Percentiles rank a stretch among this genome's conserved stretches.
These are phyloP conservation scores for Dinomys branickii DNA, from an alignment of 2,113 vertebrate genomes.

Conservation along the genomic window DNA sequence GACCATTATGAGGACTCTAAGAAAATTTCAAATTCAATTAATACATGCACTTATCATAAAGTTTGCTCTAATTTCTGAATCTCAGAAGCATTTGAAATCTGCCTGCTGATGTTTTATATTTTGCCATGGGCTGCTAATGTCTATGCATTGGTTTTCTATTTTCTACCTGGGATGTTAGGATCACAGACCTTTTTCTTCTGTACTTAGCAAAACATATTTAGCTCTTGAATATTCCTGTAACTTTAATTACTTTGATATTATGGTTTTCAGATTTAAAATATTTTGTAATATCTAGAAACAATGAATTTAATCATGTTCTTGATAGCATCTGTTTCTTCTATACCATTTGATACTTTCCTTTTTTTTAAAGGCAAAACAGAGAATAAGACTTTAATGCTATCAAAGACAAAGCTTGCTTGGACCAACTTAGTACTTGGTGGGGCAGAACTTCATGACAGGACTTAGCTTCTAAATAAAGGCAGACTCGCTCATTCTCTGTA, in stretches of 20 bases:
- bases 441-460: slow-evolving; percentile 77
- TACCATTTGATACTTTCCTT: neutral
- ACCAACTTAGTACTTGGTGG: slow-evolving; percentile 70
- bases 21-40: neutral
- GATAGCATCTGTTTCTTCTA: neutral
- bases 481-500: slow-evolving; percentile 62
- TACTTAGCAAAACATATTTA: neutral
- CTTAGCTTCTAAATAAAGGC: slow-evolving; percentile 73
- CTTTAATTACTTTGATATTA: neutral
- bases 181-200: neutral
- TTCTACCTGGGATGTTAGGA: neutral
- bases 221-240: neutral
- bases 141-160: neutral
- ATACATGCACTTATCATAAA: neutral
- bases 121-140: neutral
- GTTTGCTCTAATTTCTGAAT: neutral
- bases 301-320: neutral
- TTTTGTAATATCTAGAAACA: neutral
- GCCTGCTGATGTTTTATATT: neutral
- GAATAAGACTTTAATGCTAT: slow-evolving; percentile 79
- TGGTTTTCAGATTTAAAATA: neutral
- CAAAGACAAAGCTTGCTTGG: slow-evolving; percentile 71
- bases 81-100: neutral
- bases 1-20: neutral
- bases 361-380: slow-evolving; percentile 63